Percentiles rank a stretch among this genome's conserved stretches.
Evolutionary conservation across 2,797 vertebrate genomes (phyloP).

Genomic region (Typhlichthys eigenmanni): DNA sequence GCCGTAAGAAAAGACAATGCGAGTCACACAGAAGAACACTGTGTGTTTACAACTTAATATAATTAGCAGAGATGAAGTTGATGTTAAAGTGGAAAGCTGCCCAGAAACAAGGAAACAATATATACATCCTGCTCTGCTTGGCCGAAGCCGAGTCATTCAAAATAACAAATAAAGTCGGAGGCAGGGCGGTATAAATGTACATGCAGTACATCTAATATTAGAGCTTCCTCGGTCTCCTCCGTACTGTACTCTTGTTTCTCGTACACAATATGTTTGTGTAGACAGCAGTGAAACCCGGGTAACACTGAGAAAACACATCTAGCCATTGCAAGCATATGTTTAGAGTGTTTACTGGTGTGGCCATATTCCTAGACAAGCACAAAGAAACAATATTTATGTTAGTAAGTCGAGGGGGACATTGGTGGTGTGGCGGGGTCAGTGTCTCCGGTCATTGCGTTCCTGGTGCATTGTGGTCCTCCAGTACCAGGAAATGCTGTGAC

Average conservation of each 20-base stretch:
- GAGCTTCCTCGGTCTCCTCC: too few species aligned
- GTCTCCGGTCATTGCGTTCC: slow-evolving; percentile 36
- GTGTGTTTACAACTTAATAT: too few species aligned
- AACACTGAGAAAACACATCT: too few species aligned
- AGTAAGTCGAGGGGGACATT: not conserved
- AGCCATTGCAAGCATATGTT: too few species aligned
- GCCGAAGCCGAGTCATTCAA: slow-evolving; percentile 28
- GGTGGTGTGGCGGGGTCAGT: not conserved
- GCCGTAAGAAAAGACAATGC: too few species aligned
- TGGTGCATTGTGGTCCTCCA: slow-evolving; percentile 20
- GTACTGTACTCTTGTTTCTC: too few species aligned
- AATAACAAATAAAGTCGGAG: slow-evolving; percentile 39
- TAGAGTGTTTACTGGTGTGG: too few species aligned
- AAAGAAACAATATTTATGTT: too few species aligned
- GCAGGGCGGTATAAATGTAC: not conserved
- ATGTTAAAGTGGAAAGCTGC: not conserved
- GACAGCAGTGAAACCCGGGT: too few species aligned
- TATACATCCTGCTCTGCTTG: slow-evolving; percentile 39
- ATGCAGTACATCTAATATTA: not conserved
- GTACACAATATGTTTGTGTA: too few species aligned
- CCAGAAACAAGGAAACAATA: slow-evolving; percentile 48
- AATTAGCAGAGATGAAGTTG: not conserved
- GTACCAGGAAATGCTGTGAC: slow-evolving; percentile 19
- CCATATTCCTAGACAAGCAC: too few species aligned
- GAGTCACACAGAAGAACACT: too few species aligned